Conservation (phyloP, 2,797 vertebrate species). For the Xenops minutus region DNA sequence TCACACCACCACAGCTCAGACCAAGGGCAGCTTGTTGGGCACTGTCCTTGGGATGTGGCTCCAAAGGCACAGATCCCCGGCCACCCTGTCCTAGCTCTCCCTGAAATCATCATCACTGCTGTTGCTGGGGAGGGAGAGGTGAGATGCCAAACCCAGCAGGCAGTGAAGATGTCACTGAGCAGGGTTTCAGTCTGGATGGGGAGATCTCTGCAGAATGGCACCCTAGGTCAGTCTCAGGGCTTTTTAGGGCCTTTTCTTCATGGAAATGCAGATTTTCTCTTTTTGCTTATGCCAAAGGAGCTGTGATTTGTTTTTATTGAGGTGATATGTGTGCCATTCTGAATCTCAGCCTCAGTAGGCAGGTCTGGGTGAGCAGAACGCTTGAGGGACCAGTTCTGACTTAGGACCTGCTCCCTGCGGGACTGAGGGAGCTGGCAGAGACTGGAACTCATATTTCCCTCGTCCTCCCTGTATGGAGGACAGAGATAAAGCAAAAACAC, state of each 20-base stretch:
- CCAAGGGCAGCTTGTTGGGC: rapidly evolving
- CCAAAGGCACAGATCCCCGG: neutral
- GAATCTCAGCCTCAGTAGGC: neutral
- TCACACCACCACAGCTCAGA: rapidly evolving
- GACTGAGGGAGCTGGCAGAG: neutral
- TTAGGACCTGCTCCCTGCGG: neutral
- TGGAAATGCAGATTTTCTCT: neutral
- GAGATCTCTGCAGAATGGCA: neutral
- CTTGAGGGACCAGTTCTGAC: neutral
- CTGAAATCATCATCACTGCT: rapidly evolving
- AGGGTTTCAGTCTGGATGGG: neutral
- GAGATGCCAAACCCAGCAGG: neutral
- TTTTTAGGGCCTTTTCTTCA: neutral
- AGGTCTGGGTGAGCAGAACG: neutral
- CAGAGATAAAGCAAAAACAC: neutral
- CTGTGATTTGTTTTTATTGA: rapidly evolving
- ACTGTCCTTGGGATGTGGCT: rapidly evolving
- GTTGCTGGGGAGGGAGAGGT: neutral
- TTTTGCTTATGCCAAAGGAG: neutral
- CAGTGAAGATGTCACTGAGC: rapidly evolving
- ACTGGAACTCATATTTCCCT: neutral
- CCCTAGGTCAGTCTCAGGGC: neutral
- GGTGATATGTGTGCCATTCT: rapidly evolving
- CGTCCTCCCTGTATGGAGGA: neutral
- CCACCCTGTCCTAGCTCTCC: neutral